Base-by-base conservation (phyloP, 2,113 vertebrate genomes). In the Coreoperca whiteheadi region DNA sequence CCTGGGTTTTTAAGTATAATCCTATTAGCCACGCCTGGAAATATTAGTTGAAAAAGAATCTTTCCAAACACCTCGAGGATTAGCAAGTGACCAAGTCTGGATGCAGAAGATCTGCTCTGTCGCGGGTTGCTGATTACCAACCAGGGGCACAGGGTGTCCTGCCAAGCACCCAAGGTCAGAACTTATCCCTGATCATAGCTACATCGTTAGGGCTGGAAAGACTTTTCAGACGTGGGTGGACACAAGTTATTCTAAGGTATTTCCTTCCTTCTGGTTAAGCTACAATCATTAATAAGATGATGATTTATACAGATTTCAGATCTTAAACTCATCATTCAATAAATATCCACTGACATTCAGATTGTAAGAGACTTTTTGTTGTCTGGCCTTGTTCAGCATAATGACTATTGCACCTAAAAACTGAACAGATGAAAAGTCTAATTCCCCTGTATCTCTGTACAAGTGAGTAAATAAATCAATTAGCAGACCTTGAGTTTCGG, bases 121-220 rank as follows among this genome's bases (percentile, higher is more conserved):
- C 15, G 41, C 30, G 69, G 71, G 15, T 81, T 86, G 60, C 32
- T 76, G 67, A 79, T 87, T 88, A 76, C 28, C 64, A 83, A 65
- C 68, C 30, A 9, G 60, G 57, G 60, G 75, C 78, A 72, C n/a
- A 41, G 23, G 30, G 64, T 84, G 85, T 81, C 69, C 85, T 91
- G 90, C 88, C 80, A 88, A 89, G 87, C 37, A 81, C 41, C 21
- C 54, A 75, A 86, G 88, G 80, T 91, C 87, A 84, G 39, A 51
- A 70, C 64, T 82, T 67, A 83, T 87, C 74, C 76, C 37, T 81
- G 70, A 83, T 87, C 73, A 23, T 41, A 41, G 61, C 80, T 68
- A 54, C 82, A 86, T 83, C 73, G 82, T 85, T 84, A 90, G 51
- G 50, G 50, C 78, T 78, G 39, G 8, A 71, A 80, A 68, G 37